phyloP scores from a whole-genome alignment of 1,140 invertebrate species.

The Theocolax elegans region DNA sequence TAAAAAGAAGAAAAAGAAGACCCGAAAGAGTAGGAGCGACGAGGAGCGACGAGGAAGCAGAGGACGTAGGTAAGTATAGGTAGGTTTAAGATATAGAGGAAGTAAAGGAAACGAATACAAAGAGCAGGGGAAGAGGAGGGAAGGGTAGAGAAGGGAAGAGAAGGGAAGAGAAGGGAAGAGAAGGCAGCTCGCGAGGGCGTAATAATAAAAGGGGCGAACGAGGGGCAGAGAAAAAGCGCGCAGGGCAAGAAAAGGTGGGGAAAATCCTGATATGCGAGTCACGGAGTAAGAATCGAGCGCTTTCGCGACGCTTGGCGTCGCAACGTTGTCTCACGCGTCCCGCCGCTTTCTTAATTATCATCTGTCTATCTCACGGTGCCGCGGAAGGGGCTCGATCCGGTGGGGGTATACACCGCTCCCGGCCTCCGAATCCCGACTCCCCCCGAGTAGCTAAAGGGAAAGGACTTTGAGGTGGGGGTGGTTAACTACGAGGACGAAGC shows the following conservation, averaged over 20 bases:
- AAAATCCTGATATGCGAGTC: constrained; percentile 46
- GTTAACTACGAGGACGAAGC: constrained; percentile 13
- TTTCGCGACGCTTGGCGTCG: constrained; percentile 50
- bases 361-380: constrained; percentile 66
- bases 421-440: no score
- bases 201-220: constrained; percentile 44
- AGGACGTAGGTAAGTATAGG: constrained; percentile 20
- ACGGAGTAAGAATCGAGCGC: constrained; percentile 52
- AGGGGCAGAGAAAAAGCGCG: constrained; percentile 27
- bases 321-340: constrained; percentile 56
- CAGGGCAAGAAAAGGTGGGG: constrained; percentile 1
- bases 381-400: constrained; percentile 34
- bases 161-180: constrained; percentile 23
- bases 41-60: constrained; percentile 13
- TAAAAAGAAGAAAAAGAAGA: constrained; percentile 29
- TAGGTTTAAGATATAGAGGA: no score
- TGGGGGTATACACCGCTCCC: background rate
- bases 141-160: constrained; percentile 10
- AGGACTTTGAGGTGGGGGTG: no score
- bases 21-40: constrained; percentile 23
- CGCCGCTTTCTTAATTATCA: constrained; percentile 68
- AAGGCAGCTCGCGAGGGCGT: constrained; percentile 38
- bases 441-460: no score
- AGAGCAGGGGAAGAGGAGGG: background rate
- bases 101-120: no score